These are phyloP conservation scores for Phataginus tricuspis DNA, from an alignment of 2,797 vertebrate species.

Conservation along the genomic window DNA sequence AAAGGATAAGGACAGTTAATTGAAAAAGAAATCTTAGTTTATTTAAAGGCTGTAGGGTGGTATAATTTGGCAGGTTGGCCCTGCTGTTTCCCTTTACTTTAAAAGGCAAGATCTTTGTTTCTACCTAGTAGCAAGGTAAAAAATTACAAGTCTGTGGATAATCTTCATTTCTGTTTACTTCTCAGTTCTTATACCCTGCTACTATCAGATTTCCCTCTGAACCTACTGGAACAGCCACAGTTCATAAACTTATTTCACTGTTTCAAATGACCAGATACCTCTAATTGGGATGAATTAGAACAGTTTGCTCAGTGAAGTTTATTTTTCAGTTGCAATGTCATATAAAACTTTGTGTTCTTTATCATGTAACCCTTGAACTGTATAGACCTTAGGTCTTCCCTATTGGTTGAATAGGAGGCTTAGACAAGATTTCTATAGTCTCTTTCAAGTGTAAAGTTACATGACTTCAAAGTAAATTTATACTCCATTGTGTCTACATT, in stretches of 20 bases:
- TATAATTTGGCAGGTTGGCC: neutral
- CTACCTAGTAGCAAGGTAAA: neutral
- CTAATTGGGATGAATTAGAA: neutral
- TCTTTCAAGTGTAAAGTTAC: neutral
- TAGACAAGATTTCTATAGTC: neutral
- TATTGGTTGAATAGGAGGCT: neutral
- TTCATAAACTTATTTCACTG: neutral
- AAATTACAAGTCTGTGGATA: neutral
- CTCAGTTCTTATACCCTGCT: neutral
- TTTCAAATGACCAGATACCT: constrained; percentile 1
- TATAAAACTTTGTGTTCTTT: neutral
- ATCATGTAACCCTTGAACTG: neutral
- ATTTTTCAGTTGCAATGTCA: neutral
- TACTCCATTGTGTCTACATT: neutral
- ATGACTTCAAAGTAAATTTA: constrained; percentile 1
- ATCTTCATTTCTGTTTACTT: neutral
- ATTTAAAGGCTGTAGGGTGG: neutral
- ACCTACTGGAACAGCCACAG: neutral
- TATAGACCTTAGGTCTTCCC: neutral
- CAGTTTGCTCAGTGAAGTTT: neutral
- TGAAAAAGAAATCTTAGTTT: neutral
- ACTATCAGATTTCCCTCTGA: neutral
- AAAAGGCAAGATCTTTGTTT: neutral
- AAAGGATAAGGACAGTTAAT: neutral
- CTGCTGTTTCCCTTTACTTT: neutral